phyloP scores from a whole-genome alignment of 2,888 invertebrate species.

The Alloplasta piceator region DNA sequence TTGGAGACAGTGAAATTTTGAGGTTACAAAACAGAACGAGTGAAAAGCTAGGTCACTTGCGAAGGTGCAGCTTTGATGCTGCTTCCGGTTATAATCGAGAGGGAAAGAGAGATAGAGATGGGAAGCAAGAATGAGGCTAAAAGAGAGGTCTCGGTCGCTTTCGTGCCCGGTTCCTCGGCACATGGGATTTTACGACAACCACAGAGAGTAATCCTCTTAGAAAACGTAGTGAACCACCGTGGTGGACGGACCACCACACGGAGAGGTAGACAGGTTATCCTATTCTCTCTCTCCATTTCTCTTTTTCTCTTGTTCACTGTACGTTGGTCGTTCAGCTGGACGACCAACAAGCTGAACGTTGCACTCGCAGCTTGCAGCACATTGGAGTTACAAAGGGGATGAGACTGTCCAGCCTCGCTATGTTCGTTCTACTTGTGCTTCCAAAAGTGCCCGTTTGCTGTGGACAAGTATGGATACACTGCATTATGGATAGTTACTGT shows the following conservation, averaged over 20 bases:
- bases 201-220: constrained; percentile 78
- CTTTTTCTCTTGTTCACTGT: constrained; percentile 5
- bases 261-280: constrained; percentile 49
- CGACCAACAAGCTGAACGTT: constrained; percentile 59
- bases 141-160: constrained; percentile 21
- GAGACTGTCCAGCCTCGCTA: constrained; percentile 24
- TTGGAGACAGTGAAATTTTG: constrained; percentile 19
- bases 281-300: constrained; percentile 8
- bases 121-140: too few species aligned
- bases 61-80: constrained; percentile 58
- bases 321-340: constrained; percentile 53
- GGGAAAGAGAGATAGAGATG: constrained; percentile 63
- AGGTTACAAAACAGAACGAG: constrained; percentile 17
- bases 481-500: neutral
- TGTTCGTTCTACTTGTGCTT: constrained; percentile 38
- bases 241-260: constrained; percentile 57
- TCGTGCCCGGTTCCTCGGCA: constrained; percentile 71
- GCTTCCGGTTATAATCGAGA: constrained; percentile 14
- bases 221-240: constrained; percentile 67
- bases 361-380: constrained; percentile 35
- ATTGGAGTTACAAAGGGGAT: constrained; percentile 31
- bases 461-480: constrained; percentile 5
- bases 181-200: constrained; percentile 74
- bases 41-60: constrained; percentile 35
- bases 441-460: constrained; percentile 16